Evolutionary conservation across 2,888 invertebrate genomes (phyloP).

Genomic region (Ormyrus pomaceus): DNA sequence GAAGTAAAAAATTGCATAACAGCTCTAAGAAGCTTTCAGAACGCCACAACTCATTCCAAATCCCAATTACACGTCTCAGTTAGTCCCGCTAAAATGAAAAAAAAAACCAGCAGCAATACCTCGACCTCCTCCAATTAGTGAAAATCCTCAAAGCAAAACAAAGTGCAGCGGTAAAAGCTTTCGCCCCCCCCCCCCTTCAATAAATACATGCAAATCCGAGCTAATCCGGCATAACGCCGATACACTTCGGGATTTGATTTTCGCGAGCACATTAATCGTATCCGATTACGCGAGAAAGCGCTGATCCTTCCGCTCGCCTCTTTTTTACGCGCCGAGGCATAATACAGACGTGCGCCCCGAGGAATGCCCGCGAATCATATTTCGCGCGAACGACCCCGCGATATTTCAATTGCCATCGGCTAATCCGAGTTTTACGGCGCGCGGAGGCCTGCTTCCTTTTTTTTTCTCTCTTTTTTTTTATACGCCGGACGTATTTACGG

Average conservation of each 20-base stretch:
- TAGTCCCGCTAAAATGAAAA: too few species aligned
- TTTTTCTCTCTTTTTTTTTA: not conserved
- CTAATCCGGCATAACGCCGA: slow-evolving; percentile 37
- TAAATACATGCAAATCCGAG: not conserved
- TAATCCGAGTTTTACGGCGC: slow-evolving; percentile 33
- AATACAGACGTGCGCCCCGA: not conserved
- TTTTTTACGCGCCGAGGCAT: not conserved
- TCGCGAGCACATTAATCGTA: slow-evolving; percentile 32
- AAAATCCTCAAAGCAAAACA: too few species aligned
- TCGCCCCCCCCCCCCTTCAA: too few species aligned
- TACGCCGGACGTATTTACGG: too few species aligned
- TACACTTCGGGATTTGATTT: slow-evolving; percentile 31
- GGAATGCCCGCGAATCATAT: slow-evolving; percentile 30
- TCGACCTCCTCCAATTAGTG: too few species aligned
- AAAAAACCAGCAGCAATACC: too few species aligned
- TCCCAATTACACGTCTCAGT: too few species aligned
- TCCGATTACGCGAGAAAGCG: slow-evolving; percentile 34
- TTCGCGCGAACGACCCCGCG: slow-evolving; percentile 37
- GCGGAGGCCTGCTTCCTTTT: not conserved
- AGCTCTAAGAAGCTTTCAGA: too few species aligned
- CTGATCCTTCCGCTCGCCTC: slow-evolving; percentile 20
- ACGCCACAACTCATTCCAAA: not conserved
- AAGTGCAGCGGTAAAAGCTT: too few species aligned
- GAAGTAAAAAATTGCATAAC: too few species aligned
- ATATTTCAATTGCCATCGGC: slow-evolving; percentile 46